Percentiles rank a stretch among this genome's conserved stretches.
Evolutionary conservation across 1,140 invertebrate species (phyloP).

Genomic region (Spodoptera frugiperda): DNA sequence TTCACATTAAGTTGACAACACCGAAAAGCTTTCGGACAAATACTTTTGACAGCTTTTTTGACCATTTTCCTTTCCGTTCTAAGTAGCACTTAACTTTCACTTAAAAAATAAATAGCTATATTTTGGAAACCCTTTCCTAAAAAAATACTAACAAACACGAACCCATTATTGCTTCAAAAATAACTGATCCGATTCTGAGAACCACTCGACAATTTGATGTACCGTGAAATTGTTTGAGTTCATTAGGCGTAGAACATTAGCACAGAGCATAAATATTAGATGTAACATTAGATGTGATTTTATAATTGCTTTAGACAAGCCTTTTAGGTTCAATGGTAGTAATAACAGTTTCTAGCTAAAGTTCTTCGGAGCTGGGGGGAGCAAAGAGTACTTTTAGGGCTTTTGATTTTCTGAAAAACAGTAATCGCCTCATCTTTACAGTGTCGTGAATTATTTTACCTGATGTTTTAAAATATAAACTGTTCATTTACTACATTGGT

Average conservation of each 20-base stretch:
- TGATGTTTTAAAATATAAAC: no score
- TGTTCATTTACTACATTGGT: no score
- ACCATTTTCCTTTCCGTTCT: neutral
- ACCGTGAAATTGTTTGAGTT: neutral
- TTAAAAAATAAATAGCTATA: conserved; percentile 17
- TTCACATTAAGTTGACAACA: neutral
- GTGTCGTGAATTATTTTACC: no score
- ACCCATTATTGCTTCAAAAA: conserved; percentile 21
- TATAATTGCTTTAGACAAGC: no score
- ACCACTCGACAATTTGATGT: conserved; percentile 6
- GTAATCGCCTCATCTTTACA: no score
- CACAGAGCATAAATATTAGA: no score
- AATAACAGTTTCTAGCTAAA: no score
- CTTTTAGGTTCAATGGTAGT: no score
- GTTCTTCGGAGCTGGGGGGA: no score
- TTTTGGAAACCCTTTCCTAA: conserved; percentile 11
- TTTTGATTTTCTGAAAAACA: no score
- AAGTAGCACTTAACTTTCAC: conserved; percentile 26
- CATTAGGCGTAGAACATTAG: neutral
- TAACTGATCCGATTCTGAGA: neutral
- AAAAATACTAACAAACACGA: conserved; percentile 5
- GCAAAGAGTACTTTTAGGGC: no score
- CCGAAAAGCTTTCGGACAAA: neutral
- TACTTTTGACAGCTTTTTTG: neutral
- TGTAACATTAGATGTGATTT: no score